Evolutionary conservation across 2,113 vertebrate genomes (phyloP), one percentile per base, ranked within the genome.

Genomic region (Pagrus major): DNA sequence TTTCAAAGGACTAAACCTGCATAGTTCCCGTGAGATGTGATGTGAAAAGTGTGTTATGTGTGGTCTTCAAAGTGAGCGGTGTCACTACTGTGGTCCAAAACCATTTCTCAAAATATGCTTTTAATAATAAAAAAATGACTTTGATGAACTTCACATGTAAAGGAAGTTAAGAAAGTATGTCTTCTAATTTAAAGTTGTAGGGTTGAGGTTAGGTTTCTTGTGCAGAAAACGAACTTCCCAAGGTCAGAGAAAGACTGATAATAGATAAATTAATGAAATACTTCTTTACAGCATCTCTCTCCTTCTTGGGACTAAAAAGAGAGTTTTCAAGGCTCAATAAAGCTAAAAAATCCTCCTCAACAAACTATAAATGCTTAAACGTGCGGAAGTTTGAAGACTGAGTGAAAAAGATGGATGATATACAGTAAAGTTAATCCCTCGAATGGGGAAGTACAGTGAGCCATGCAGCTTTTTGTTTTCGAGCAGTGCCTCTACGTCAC

Each of bases 351-450:
- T 69, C 56, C 29, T 68, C n/a, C 54, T 56, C 31, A 60, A 66
- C 59, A 77, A 73, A 63, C 11, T 9, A 2, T 10, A 52, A 33
- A 66, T 42, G 55, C 33, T 66, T 70, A 76, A 51, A 85, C 46
- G 5, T 29, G 51, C 35, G 25, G 1, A 18, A 58, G 61, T 81
- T 60, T 52, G 42, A 20, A 70, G 46, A 51, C 35, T 33, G 56
- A 49, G 49, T 1, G 47, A 33, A 27, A 67, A 80, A 55, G 64
- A 76, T 47, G 73, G 58, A 80, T 71, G 75, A 76, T 33, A n/a
- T n/a, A n/a, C n/a, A n/a, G 25, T 8, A 10, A 41, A 68, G 64
- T 25, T n/a, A 60, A 54, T 47, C 42, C 67, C 67, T 51, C n/a
- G 18, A 44, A 74, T 63, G 55, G 59, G 42, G 39, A 63, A 16